phyloP scores from a whole-genome alignment of 2,113 vertebrate genomes.

The Candoia aspera region DNA sequence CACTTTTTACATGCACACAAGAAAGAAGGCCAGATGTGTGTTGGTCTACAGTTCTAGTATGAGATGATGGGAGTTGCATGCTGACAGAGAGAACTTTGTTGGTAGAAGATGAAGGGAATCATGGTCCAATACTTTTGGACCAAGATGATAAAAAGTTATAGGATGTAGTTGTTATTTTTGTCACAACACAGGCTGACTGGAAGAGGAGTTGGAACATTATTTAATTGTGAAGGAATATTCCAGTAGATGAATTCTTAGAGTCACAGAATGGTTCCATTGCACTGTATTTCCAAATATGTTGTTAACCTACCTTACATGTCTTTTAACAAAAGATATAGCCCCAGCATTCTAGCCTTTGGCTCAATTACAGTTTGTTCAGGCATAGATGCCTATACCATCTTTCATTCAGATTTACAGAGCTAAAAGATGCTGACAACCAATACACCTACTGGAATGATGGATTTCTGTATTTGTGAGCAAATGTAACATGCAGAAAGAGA shows the following conservation, averaged over 20 bases:
- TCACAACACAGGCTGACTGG: background rate
- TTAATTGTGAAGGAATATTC: background rate
- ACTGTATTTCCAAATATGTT: background rate
- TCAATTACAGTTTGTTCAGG: slow-evolving; percentile 23
- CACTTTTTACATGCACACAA: background rate
- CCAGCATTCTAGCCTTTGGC: slow-evolving; percentile 21
- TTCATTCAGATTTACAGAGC: slow-evolving; percentile 20
- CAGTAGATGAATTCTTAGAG: background rate
- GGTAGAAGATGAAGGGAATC: background rate
- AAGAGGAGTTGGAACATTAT: background rate
- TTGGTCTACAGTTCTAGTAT: background rate
- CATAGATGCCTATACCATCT: slow-evolving; percentile 1
- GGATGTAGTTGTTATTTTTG: background rate
- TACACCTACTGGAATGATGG: background rate
- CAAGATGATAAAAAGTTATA: no score
- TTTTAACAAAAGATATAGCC: background rate
- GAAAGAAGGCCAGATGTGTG: background rate
- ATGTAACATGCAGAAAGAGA: background rate
- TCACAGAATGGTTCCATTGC: background rate
- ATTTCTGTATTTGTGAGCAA: background rate
- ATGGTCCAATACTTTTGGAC: background rate
- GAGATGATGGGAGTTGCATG: background rate
- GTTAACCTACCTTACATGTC: background rate
- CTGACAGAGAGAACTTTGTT: background rate
- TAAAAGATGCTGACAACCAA: slow-evolving; percentile 10